These are phyloP conservation scores for Lagothrix lagotricha DNA, from an alignment of 2,797 vertebrate species.

Conservation along the genomic window DNA sequence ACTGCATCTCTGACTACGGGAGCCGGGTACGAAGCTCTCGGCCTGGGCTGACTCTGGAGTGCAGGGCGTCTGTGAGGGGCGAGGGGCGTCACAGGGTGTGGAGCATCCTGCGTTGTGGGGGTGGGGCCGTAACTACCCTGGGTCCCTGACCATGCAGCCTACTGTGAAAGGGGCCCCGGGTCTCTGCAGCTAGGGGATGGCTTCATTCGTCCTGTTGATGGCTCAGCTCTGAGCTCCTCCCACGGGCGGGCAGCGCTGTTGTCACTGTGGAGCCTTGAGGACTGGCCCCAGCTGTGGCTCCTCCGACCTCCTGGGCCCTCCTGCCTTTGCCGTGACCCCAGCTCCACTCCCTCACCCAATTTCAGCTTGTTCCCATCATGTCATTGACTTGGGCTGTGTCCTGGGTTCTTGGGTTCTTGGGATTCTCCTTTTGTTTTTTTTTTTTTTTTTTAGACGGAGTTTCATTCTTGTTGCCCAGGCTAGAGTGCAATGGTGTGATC, in stretches of 20 bases:
- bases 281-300: not conserved
- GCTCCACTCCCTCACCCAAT: not conserved
- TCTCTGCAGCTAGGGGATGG: not conserved
- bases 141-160: not conserved
- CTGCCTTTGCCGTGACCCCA: not conserved
- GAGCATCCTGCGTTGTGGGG: no score
- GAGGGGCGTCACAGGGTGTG: not conserved
- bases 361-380: no score
- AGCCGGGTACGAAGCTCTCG: not conserved
- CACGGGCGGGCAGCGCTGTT: fast-evolving
- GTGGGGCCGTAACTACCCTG: not conserved
- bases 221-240: not conserved
- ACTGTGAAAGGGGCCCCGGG: not conserved
- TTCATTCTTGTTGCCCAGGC: no score
- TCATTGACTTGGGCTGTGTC: not conserved
- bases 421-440: not conserved
- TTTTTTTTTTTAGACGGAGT: no score
- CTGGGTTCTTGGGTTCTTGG: not conserved
- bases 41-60: not conserved
- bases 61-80: fast-evolving
- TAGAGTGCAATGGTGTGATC: no score
- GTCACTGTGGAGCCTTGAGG: not conserved
- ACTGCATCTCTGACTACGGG: not conserved
- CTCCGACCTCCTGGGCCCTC: no score
- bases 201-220: fast-evolving